phyloP scores from a whole-genome alignment of 2,797 vertebrate species.

The Clarias laeviceps region DNA sequence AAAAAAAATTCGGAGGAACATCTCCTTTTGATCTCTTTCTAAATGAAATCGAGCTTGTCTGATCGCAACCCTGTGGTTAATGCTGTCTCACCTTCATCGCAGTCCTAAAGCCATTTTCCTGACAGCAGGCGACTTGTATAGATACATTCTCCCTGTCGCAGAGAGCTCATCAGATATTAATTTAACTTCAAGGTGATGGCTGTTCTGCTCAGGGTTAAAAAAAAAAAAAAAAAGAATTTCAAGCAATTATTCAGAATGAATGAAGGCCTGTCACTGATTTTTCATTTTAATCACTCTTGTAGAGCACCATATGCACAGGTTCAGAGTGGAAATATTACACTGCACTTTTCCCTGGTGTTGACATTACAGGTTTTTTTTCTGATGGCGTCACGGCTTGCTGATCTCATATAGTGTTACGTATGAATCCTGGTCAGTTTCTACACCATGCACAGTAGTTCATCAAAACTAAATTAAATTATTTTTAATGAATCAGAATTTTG shows the following conservation, averaged over 20 bases:
- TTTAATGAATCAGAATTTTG: neutral
- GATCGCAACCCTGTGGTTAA: neutral
- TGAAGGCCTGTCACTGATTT: neutral
- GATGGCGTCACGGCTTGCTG: neutral
- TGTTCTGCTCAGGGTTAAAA: constrained; percentile 12
- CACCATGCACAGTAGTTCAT: neutral
- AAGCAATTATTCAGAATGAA: constrained; percentile 22
- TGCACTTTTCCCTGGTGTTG: neutral
- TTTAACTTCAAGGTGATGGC: constrained; percentile 39
- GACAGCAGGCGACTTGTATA: neutral
- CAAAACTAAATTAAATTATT: neutral
- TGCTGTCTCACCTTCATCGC: constrained; percentile 1
- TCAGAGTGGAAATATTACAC: constrained; percentile 9
- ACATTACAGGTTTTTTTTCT: neutral
- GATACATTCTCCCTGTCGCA: neutral
- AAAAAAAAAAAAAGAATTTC: constrained; percentile 14
- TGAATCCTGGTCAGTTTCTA: neutral
- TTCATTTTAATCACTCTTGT: constrained; percentile 10
- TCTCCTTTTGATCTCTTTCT: neutral
- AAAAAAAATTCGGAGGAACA: neutral
- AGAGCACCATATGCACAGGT: neutral
- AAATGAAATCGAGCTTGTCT: neutral
- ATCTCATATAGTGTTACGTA: neutral
- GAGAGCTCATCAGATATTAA: constrained; percentile 36
- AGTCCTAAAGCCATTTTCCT: neutral